A percentile compares a stretch with the other conserved stretches of the same genome.
Evolutionary conservation across 2,888 invertebrate genomes (phyloP).

Genomic region (Galeopsomyia nigrocyanea): DNA sequence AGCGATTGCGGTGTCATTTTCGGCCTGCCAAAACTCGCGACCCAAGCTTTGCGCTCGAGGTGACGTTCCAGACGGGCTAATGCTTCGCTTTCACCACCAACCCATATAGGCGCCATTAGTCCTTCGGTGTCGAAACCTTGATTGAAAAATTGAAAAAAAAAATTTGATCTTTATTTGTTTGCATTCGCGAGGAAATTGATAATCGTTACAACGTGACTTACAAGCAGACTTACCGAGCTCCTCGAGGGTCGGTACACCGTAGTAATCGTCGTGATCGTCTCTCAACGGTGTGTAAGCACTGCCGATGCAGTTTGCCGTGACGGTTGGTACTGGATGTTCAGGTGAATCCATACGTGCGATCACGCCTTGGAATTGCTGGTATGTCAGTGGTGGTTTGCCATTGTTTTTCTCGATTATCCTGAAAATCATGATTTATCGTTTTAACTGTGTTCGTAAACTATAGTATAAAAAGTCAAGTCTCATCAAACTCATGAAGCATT

Average conservation of each 20-base stretch:
- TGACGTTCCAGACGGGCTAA: constrained; percentile 81
- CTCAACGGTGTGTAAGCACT: constrained; percentile 78
- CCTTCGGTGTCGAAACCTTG: constrained; percentile 84
- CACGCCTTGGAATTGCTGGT: constrained; percentile 87
- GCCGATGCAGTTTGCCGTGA: constrained; percentile 72
- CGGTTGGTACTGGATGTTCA: constrained; percentile 74
- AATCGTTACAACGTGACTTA: constrained; percentile 7
- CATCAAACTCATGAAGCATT: no score
- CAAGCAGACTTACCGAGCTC: constrained; percentile 77
- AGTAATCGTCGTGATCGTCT: constrained; percentile 85
- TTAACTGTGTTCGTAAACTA: no score
- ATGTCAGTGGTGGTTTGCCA: constrained; percentile 86
- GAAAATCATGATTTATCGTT: constrained; percentile 49
- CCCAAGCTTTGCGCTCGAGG: constrained; percentile 88
- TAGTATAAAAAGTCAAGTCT: no score
- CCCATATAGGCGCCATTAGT: constrained; percentile 80
- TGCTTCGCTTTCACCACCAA: constrained; percentile 84
- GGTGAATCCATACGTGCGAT: constrained; percentile 84
- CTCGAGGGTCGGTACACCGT: constrained; percentile 87
- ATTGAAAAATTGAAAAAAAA: neutral
- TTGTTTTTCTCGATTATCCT: constrained; percentile 87
- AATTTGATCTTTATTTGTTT: neutral
- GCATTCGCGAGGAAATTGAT: neutral
- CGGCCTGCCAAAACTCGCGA: constrained; percentile 89
- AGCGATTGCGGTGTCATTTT: constrained; percentile 92